These are phyloP conservation scores for Mycogona germanica DNA, from an alignment of 2,888 invertebrate species.

Conservation along the genomic window DNA sequence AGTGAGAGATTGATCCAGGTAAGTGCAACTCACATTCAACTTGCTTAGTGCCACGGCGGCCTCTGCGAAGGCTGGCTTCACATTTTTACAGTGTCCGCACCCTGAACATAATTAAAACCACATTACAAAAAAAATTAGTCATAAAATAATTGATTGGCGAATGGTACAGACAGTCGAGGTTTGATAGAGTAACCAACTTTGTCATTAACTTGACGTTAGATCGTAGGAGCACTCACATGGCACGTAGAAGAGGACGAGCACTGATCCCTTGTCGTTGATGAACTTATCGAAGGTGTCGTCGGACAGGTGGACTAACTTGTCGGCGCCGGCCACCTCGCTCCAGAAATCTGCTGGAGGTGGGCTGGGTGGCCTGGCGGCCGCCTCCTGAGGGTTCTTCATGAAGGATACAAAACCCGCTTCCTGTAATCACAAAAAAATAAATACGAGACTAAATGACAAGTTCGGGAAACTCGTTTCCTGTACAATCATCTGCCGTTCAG, in stretches of 20 bases:
- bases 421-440: constrained; percentile 34
- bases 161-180: not conserved
- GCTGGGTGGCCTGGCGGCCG: constrained; percentile 28
- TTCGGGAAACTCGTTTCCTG: not conserved
- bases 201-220: not conserved
- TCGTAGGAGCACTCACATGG: constrained; percentile 35
- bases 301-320: constrained; percentile 37
- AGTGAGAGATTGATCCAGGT: constrained; percentile 1
- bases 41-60: constrained; percentile 31
- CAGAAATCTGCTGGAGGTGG: constrained; percentile 36
- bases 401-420: constrained; percentile 52
- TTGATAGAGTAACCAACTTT: not conserved
- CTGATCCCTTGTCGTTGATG: constrained; percentile 25
- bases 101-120: constrained; percentile 39
- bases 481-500: not conserved
- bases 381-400: constrained; percentile 41
- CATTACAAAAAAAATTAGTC: too few species aligned
- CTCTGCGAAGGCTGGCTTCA: constrained; percentile 51
- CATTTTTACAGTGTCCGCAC: constrained; percentile 57
- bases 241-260: constrained; percentile 37
- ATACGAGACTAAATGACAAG: constrained; percentile 1
- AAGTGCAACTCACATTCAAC: constrained; percentile 26
- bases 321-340: constrained; percentile 36
- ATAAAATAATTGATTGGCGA: too few species aligned
- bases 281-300: constrained; percentile 21